Evolutionary conservation across 2,888 invertebrate genomes (phyloP).

Genomic region (Spilosoma lubricipeda): DNA sequence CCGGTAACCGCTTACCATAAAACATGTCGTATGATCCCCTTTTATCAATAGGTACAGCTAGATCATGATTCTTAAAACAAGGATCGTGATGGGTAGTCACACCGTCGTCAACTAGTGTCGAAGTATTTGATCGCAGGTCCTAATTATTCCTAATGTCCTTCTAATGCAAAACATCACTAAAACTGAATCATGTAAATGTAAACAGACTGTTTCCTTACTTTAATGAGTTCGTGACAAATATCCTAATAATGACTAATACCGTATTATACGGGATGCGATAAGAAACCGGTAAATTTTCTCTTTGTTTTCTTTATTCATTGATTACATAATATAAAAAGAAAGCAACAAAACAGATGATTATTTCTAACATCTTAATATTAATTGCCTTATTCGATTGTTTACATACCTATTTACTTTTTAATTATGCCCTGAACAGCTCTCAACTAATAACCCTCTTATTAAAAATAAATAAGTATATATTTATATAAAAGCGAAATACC

Average conservation of each 20-base stretch:
- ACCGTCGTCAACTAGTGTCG: conserved; percentile 26
- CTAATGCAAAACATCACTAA: conserved; percentile 22
- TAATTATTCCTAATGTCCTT: conserved; percentile 21
- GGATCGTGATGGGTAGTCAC: background rate
- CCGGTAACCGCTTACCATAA: background rate
- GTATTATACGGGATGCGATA: background rate
- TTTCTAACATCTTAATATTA: too few species aligned
- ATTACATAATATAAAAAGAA: too few species aligned
- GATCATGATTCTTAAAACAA: background rate
- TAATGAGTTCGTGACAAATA: background rate
- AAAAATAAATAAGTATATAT: too few species aligned
- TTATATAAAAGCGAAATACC: too few species aligned
- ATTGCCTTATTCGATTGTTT: too few species aligned
- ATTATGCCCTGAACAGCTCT: too few species aligned
- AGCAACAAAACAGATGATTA: too few species aligned
- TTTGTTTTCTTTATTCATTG: background rate
- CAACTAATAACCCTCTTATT: too few species aligned
- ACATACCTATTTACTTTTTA: too few species aligned
- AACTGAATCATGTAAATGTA: conserved; percentile 10
- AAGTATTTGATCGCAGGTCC: conserved; percentile 44
- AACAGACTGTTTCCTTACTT: background rate
- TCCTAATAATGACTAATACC: background rate
- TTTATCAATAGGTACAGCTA: background rate
- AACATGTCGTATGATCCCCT: background rate
- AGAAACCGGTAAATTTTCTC: background rate